phyloP scores from a whole-genome alignment of 2,888 invertebrate genomes.

The Lycophotia porphyrea region DNA sequence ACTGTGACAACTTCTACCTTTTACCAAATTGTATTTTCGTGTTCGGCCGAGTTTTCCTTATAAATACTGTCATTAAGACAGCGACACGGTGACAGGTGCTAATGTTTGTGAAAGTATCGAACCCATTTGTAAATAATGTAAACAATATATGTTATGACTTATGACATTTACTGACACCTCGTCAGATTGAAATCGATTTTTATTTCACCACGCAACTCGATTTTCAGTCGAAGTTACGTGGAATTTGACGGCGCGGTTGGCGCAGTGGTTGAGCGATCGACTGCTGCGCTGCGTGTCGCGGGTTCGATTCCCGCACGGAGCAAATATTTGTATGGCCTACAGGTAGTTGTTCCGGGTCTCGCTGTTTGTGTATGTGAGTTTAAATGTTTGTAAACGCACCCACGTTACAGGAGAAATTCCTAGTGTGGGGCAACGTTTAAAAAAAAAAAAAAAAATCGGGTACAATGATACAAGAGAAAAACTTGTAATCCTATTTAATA shows the following conservation, averaged over 20 bases:
- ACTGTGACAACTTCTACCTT: slow-evolving; percentile 88
- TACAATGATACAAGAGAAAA: slow-evolving; percentile 32
- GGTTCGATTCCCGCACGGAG: no score
- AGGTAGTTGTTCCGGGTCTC: no score
- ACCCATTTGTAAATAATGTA: slow-evolving; percentile 83
- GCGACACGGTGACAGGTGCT: slow-evolving; percentile 87
- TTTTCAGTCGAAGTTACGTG: background rate
- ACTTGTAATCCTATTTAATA: slow-evolving; percentile 54
- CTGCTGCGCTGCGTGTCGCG: no score
- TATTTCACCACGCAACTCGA: slow-evolving; percentile 33
- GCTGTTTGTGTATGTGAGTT: no score
- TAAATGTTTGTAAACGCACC: no score
- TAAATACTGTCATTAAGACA: slow-evolving; percentile 90
- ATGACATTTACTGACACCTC: slow-evolving; percentile 74
- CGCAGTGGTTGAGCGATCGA: no score
- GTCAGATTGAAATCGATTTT: slow-evolving; percentile 70
- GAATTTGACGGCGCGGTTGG: no score
- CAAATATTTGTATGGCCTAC: no score
- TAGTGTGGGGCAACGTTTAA: no score
- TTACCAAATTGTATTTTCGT: slow-evolving; percentile 90
- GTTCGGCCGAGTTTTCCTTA: slow-evolving; percentile 89
- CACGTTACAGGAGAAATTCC: no score
- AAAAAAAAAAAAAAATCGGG: no score
- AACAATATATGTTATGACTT: slow-evolving; percentile 77
- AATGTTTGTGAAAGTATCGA: slow-evolving; percentile 85